phyloP scores from a whole-genome alignment of 2,113 vertebrate genomes.

The Nesoenas mayeri region DNA sequence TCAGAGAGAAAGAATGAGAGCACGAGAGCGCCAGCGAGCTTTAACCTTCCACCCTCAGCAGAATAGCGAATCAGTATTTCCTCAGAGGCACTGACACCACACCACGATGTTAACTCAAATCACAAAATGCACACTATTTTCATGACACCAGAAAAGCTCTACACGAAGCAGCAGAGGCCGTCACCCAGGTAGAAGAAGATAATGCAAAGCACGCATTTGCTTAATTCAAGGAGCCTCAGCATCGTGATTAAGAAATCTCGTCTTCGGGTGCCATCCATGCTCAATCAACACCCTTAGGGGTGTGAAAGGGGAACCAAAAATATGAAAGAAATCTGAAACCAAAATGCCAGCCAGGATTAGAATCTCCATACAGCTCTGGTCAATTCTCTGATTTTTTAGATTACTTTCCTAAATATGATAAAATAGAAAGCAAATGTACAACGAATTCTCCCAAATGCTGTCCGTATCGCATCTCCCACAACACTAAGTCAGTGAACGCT shows the following conservation, averaged over 20 bases:
- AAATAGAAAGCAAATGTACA: not conserved
- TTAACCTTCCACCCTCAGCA: conserved; percentile 18
- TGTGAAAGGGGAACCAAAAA: not conserved
- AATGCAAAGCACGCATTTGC: rapidly evolving
- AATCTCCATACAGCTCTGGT: not conserved
- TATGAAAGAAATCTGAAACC: not conserved
- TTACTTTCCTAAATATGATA: not conserved
- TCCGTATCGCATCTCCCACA: rapidly evolving
- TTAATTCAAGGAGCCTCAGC: not conserved
- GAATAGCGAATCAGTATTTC: conserved; percentile 16
- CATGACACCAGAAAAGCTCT: not conserved
- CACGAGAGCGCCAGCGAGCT: conserved; percentile 16
- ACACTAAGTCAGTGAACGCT: not conserved
- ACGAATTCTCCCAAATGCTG: not conserved
- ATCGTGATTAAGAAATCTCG: not conserved
- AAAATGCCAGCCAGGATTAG: not conserved
- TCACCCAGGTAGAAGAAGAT: not conserved
- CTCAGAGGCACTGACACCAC: not conserved
- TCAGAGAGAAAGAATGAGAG: conserved; percentile 12
- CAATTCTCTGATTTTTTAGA: not conserved
- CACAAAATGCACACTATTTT: not conserved
- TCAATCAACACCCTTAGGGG: rapidly evolving
- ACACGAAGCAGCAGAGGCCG: not conserved
- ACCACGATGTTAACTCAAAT: not conserved
- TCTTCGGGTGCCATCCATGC: not conserved